Percentiles rank a stretch among this genome's conserved stretches.
phyloP scores from a whole-genome alignment of 2,888 invertebrate genomes.

The Ornithoptera priamus region DNA sequence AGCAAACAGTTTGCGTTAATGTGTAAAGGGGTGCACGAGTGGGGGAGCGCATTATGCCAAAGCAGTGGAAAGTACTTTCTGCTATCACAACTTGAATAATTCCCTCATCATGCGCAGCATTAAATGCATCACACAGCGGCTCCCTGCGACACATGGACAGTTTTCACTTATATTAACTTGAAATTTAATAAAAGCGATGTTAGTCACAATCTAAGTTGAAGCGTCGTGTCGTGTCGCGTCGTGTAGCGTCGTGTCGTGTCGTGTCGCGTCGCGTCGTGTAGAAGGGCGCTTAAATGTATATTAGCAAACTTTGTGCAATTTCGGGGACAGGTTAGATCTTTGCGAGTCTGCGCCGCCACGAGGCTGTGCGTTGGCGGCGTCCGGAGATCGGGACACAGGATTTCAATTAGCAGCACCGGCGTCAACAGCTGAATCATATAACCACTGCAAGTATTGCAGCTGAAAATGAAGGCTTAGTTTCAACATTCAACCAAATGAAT shows the following conservation, averaged over 20 bases:
- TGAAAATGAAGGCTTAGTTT: too few species aligned
- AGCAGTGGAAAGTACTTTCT: too few species aligned
- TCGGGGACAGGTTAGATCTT: slow-evolving; percentile 14
- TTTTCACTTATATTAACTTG: slow-evolving; percentile 27
- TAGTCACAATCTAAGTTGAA: slow-evolving; percentile 18
- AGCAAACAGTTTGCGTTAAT: too few species aligned
- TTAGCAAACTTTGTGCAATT: slow-evolving; percentile 27
- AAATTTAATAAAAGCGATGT: slow-evolving; percentile 27
- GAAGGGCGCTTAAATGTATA: slow-evolving; percentile 23
- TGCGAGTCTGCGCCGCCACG: slow-evolving; percentile 1
- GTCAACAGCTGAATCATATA: not conserved
- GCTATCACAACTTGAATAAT: not conserved
- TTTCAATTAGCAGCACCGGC: slow-evolving; percentile 41
- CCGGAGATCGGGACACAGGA: slow-evolving; percentile 40
- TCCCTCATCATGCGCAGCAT: not conserved
- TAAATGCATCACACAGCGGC: not conserved
- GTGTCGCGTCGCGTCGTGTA: not conserved
- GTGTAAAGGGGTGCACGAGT: too few species aligned
- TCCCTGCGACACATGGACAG: slow-evolving; percentile 3
- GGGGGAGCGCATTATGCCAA: too few species aligned
- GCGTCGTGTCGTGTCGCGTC: not conserved
- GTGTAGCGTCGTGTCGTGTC: too few species aligned
- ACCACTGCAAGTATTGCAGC: not conserved
- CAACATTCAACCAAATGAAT: too few species aligned
- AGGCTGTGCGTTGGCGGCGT: slow-evolving; percentile 31